Evolutionary conservation across 2,797 vertebrate genomes (phyloP).

Genomic region (Varecia variegata): DNA sequence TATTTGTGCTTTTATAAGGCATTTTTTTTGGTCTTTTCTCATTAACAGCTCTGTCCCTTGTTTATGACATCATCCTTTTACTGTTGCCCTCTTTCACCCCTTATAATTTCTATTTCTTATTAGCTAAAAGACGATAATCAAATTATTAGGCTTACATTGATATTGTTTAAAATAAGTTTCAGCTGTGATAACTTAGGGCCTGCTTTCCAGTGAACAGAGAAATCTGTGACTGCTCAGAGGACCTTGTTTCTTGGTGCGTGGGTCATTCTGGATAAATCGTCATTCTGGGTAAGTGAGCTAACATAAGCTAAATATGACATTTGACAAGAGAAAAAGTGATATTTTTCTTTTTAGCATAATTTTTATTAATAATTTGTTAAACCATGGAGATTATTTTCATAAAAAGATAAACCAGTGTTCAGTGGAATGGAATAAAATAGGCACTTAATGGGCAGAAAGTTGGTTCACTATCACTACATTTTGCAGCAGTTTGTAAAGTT

Average conservation of each 20-base stretch:
- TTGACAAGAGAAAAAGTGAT: constrained; percentile 1
- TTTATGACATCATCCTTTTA: constrained; percentile 13
- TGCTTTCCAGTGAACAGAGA: neutral
- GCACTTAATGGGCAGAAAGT: neutral
- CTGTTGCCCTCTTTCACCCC: neutral
- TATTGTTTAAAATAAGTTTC: neutral
- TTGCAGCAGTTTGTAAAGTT: constrained; percentile 33
- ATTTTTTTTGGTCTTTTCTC: neutral
- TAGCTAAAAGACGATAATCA: constrained; percentile 8
- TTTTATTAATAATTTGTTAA: constrained; percentile 29
- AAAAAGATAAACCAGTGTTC: constrained; percentile 16
- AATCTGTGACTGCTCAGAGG: neutral
- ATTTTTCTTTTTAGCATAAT: constrained; percentile 2
- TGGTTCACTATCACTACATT: neutral
- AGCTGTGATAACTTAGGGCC: neutral
- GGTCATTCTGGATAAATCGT: neutral
- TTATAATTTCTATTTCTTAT: constrained; percentile 47
- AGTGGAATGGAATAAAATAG: neutral
- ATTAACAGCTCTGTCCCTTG: neutral
- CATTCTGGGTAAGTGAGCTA: constrained; percentile 7
- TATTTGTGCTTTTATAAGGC: neutral
- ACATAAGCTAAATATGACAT: neutral
- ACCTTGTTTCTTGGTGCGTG: neutral
- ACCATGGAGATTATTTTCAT: constrained; percentile 14
- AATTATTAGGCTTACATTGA: neutral